phyloP scores from a whole-genome alignment of 2,797 vertebrate genomes.

The Parambassis ranga region DNA sequence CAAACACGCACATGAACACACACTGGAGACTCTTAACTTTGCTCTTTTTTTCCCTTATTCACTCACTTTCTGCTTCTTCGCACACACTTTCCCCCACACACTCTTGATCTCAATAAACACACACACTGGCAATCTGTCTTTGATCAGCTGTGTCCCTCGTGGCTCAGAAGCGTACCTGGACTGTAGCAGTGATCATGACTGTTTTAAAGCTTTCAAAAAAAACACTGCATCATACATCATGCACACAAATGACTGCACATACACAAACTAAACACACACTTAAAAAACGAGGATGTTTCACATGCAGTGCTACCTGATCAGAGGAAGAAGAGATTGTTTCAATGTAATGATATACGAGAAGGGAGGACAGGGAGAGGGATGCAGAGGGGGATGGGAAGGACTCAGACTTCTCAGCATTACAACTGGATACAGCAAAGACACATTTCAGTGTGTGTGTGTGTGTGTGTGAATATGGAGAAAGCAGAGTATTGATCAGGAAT shows the following conservation, averaged over 20 bases:
- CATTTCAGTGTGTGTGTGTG: constrained; percentile 13
- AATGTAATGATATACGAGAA: background rate
- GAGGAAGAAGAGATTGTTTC: background rate
- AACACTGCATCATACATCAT: background rate
- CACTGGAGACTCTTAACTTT: constrained; percentile 11
- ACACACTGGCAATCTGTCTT: background rate
- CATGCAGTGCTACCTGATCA: background rate
- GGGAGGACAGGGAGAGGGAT: background rate
- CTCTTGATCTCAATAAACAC: constrained; percentile 1
- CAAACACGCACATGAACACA: constrained; percentile 24
- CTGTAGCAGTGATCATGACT: background rate
- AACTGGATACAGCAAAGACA: background rate
- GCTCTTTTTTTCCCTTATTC: background rate
- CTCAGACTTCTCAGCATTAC: background rate
- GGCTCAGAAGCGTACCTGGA: constrained; percentile 20
- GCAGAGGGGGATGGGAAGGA: background rate
- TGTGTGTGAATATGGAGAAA: background rate
- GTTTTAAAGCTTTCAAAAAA: constrained; percentile 1
- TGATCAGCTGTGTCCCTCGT: constrained; percentile 14
- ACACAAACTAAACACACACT: background rate
- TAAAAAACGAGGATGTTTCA: background rate
- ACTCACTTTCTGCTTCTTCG: background rate
- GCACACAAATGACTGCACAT: background rate
- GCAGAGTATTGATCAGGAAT: constrained; percentile 65
- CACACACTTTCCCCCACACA: background rate